Conservation (phyloP, 1,140 invertebrate species). For the Copidosoma floridanum region DNA sequence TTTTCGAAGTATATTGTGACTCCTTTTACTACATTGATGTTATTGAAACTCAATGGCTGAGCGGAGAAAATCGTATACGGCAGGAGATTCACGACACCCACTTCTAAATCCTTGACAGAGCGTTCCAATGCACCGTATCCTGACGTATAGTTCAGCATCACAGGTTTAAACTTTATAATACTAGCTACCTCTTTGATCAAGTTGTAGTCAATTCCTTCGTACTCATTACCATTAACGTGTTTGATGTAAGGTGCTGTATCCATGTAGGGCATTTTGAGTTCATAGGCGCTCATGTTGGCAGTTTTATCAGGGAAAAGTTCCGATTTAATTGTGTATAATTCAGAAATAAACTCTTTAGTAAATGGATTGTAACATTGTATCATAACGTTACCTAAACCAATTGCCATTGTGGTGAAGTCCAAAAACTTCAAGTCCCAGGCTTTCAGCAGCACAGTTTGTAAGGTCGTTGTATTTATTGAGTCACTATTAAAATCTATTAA, state of each 20-base stretch:
- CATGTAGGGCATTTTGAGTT: background rate
- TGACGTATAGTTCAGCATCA: background rate
- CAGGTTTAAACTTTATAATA: background rate
- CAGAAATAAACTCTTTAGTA: background rate
- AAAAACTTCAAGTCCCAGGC: slow-evolving; percentile 2
- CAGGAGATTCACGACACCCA: background rate
- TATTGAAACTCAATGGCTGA: background rate
- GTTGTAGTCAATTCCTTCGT: background rate
- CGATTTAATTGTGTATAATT: background rate
- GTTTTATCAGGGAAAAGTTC: slow-evolving; percentile 3
- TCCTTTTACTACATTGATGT: background rate
- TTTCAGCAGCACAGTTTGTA: too few species aligned
- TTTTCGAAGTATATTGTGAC: background rate
- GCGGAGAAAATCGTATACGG: background rate
- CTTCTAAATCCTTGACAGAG: background rate
- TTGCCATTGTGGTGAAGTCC: background rate
- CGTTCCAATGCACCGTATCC: background rate
- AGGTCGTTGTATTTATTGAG: too few species aligned
- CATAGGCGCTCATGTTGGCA: background rate
- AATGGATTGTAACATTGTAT: slow-evolving; percentile 4
- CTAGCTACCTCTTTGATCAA: background rate
- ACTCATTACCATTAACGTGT: background rate
- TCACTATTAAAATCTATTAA: too few species aligned
- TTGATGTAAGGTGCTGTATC: background rate
- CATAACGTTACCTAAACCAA: background rate